Base-by-base conservation (phyloP, 2,888 invertebrate genomes). In the Rhogogaster chlorosoma region DNA sequence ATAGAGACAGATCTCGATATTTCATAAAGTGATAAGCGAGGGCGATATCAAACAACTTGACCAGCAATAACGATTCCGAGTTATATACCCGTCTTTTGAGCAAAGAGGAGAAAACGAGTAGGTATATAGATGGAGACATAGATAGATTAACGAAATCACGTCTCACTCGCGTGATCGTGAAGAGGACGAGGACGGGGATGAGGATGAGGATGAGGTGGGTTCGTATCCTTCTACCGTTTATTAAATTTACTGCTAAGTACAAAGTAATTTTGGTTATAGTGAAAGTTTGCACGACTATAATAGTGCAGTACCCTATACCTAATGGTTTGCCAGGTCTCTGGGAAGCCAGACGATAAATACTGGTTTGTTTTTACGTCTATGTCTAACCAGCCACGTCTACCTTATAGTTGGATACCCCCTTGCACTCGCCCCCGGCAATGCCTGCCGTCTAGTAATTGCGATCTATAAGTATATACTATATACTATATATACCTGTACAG, bases 221-320 rank as follows among this genome's bases (percentile, higher is more conserved):
- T 22, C 26, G 26, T 61, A 26, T 61, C 42, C 38, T 18, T 38
- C 18, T 22, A 36, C 22, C 42, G 71, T 73, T 73, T 73, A 73
- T 73, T 73, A 26, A 73, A 73, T 73, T 73, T 73, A 73, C 71
- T 73, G 71, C 71, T 42, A 42, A 73, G 71, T 42, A 73, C 71
- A 73, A 73, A 73, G 71, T 89, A 90, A 90, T 90, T 90, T 89
- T 89, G 90, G 89, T 90, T 90, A 91, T 90, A 89, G 89, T 87
- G 86, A 87, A 91, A 91, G 90, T 91, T 90, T 87, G 85, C 84
- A 87, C n/a, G 38, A 73, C 42, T 42, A 38, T 88, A 87, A 87
- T 32, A 77, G 32, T 42, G 22, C 15, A n/a, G 22, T 42, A 73
- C 29, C 12, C 22, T 12, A 36, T 36, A 38, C n/a, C 36, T 22